Percentiles rank a stretch among this genome's conserved stretches.
These are phyloP conservation scores for Cryptops parisi DNA, from an alignment of 2,888 invertebrate genomes.

Conservation along the genomic window DNA sequence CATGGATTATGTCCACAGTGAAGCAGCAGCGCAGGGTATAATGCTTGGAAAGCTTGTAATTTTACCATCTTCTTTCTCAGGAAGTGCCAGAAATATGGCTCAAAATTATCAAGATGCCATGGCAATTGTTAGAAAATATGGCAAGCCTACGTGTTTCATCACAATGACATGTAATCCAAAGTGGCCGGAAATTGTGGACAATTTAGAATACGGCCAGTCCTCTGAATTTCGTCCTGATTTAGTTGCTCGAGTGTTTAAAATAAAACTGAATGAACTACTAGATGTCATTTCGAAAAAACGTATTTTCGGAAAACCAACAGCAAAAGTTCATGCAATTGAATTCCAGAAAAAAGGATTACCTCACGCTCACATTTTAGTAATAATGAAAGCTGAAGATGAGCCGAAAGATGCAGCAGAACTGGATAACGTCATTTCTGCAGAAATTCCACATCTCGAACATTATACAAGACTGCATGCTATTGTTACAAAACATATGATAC, in stretches of 20 bases:
- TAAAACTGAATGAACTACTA: not conserved
- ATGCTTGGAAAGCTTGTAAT: slow-evolving; percentile 21
- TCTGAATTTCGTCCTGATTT: slow-evolving; percentile 29
- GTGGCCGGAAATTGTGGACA: slow-evolving; percentile 30
- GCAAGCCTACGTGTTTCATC: slow-evolving; percentile 33
- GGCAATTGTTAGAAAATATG: slow-evolving; percentile 31
- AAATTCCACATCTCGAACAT: slow-evolving; percentile 1
- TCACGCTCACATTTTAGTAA: slow-evolving; percentile 20
- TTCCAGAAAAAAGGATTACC: slow-evolving; percentile 23
- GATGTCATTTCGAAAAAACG: not conserved
- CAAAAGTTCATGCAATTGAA: slow-evolving; percentile 20
- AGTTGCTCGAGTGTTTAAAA: slow-evolving; percentile 27
- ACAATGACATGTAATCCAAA: slow-evolving; percentile 35
- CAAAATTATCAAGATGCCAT: slow-evolving; percentile 33
- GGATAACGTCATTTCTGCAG: not conserved
- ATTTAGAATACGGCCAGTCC: slow-evolving; percentile 24
- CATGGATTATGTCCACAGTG: not conserved
- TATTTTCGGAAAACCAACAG: not conserved
- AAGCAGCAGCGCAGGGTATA: not conserved
- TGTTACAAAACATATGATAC: not conserved
- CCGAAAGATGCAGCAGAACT: not conserved
- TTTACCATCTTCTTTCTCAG: slow-evolving; percentile 28
- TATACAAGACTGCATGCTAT: not conserved
- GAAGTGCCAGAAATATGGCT: slow-evolving; percentile 27
- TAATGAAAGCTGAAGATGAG: slow-evolving; percentile 15